phyloP scores from a whole-genome alignment of 2,888 invertebrate genomes.

The Odontomyia ornata region DNA sequence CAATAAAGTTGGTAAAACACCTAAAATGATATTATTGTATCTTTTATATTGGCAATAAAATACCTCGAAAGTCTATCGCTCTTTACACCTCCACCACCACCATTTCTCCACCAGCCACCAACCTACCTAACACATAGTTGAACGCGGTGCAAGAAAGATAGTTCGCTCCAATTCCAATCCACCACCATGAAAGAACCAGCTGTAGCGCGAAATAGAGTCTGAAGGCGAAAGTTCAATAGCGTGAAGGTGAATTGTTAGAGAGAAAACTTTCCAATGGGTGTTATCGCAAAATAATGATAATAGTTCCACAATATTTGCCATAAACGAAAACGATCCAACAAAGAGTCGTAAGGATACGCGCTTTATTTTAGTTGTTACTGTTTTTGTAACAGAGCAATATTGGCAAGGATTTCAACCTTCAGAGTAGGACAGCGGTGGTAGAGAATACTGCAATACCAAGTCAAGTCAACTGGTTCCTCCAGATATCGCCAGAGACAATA shows the following conservation, averaged over 20 bases:
- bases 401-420: too few species aligned
- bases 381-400: too few species aligned
- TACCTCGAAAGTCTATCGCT: not conserved
- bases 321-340: not conserved
- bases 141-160: not conserved
- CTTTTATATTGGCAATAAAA: not conserved
- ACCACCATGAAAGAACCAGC: not conserved
- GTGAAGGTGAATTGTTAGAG: not conserved
- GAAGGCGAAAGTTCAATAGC: conserved; percentile 14
- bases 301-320: conserved; percentile 15
- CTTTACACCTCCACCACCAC: too few species aligned
- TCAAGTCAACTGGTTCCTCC: not conserved
- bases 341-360: not conserved
- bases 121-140: not conserved
- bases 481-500: not conserved
- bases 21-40: conserved; percentile 1
- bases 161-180: not conserved
- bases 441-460: not conserved
- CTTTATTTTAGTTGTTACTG: too few species aligned
- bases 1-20: conserved; percentile 23
- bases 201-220: not conserved
- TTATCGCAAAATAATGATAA: conserved; percentile 30
- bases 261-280: conserved; percentile 12
- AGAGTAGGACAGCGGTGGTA: too few species aligned
- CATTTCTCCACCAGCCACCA: not conserved